Conservation (phyloP, 1,140 invertebrate genomes). For the Drosophila ercepeae region DNA sequence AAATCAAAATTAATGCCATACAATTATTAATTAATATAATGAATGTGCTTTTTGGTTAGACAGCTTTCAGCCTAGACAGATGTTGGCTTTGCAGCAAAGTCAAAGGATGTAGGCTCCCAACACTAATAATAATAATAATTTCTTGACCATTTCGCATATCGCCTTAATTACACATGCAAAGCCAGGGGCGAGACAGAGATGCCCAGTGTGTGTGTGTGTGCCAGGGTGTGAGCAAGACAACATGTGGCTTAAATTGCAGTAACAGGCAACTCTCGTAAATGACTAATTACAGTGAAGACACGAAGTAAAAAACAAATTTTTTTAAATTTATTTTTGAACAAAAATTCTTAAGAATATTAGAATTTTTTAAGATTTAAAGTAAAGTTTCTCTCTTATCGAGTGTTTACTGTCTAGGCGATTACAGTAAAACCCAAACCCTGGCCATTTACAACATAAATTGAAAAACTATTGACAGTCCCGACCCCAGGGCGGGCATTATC, state of each 20-base stretch:
- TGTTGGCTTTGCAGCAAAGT: too few relatives aligned
- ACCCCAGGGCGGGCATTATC: conserved; percentile 56
- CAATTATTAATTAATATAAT: conserved; percentile 80
- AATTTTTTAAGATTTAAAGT: too few relatives aligned
- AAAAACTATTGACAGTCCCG: conserved; percentile 69
- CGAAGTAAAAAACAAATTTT: background rate
- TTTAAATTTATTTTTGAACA: background rate
- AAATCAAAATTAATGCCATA: conserved; percentile 79
- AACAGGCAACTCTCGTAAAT: background rate
- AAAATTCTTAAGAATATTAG: background rate
- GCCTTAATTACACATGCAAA: conserved; percentile 67
- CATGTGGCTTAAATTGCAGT: conserved; percentile 61
- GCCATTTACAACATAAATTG: conserved; percentile 68
- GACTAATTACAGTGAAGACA: background rate
- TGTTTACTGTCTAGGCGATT: background rate
- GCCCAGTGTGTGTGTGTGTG: conserved; percentile 1
- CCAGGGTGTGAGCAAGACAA: conserved; percentile 4
- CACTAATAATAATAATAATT: conserved; percentile 33
- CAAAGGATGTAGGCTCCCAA: too few relatives aligned
- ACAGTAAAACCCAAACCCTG: background rate
- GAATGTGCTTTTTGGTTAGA: conserved; percentile 57
- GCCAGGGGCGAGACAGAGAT: conserved; percentile 22
- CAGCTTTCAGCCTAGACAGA: conserved; percentile 52
- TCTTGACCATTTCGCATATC: conserved; percentile 51
- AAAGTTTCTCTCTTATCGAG: background rate